Evolutionary conservation across 2,888 invertebrate species (phyloP).

Genomic region (Hylaea fasciaria): DNA sequence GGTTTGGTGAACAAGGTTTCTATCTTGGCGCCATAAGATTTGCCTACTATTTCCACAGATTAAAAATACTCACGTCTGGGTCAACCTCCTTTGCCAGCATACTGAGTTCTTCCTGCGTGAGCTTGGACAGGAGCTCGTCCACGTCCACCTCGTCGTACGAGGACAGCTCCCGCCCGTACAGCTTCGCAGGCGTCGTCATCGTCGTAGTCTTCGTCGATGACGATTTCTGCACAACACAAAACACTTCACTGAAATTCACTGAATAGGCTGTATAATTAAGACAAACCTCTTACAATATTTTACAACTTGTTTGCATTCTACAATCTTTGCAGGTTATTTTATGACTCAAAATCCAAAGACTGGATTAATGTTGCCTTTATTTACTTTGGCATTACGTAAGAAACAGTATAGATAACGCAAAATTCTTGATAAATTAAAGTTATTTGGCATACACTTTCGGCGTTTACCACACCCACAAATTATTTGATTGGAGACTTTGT

Average conservation of each 20-base stretch:
- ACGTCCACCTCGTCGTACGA: constrained; percentile 98
- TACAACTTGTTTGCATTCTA: constrained; percentile 19
- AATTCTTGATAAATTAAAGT: constrained; percentile 64
- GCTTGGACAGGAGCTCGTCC: constrained; percentile 96
- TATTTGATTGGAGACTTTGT: constrained; percentile 53
- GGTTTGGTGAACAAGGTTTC: too few species aligned
- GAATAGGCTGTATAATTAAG: constrained; percentile 24
- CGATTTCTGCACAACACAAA: constrained; percentile 89
- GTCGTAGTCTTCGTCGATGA: constrained; percentile 95
- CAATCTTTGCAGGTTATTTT: constrained; percentile 44
- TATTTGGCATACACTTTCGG: constrained; percentile 60
- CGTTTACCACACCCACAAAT: constrained; percentile 75
- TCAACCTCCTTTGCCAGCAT: constrained; percentile 99
- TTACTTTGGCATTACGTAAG: constrained; percentile 47
- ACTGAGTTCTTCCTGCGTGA: constrained; percentile 97
- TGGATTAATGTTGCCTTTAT: constrained; percentile 33
- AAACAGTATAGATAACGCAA: constrained; percentile 42
- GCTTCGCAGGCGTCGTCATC: constrained; percentile 95
- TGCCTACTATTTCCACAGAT: not conserved
- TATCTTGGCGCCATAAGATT: constrained; percentile 11
- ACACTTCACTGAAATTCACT: constrained; percentile 58
- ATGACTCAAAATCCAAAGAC: constrained; percentile 21
- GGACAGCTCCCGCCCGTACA: constrained; percentile 95
- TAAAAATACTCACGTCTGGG: constrained; percentile 94
- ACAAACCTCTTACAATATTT: not conserved